Evolutionary conservation across 2,888 invertebrate genomes (phyloP).

Genomic region (Prosapia bicincta): DNA sequence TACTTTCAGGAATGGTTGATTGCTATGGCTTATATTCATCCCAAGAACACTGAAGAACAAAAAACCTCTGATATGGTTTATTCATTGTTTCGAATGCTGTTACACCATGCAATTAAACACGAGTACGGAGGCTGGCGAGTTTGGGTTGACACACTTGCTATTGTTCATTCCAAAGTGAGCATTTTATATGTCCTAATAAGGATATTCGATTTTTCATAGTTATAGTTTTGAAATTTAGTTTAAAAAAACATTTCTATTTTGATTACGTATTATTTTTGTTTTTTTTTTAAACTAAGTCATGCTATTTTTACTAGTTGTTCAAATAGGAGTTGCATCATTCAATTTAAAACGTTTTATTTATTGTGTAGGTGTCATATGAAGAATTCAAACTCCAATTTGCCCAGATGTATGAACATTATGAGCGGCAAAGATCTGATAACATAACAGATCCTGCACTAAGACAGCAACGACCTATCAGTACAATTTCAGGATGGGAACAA

Average conservation of each 20-base stretch:
- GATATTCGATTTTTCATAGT: constrained; percentile 1
- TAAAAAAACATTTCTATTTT: no score
- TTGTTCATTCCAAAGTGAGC: constrained; percentile 94
- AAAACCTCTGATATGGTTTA: constrained; percentile 98
- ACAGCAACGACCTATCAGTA: constrained; percentile 90
- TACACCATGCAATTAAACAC: constrained; percentile 98
- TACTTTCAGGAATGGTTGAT: constrained; percentile 85
- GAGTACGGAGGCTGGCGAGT: constrained; percentile 99
- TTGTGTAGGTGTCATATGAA: constrained; percentile 85
- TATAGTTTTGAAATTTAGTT: not conserved
- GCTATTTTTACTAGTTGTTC: no score
- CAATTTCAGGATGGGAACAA: constrained; percentile 92
- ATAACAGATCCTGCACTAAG: constrained; percentile 92
- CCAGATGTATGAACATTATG: constrained; percentile 96
- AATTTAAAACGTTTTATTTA: no score
- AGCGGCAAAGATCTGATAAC: constrained; percentile 89
- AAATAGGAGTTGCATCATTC: no score
- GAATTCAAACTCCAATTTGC: constrained; percentile 97
- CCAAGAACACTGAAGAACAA: constrained; percentile 90
- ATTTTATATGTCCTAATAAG: no score
- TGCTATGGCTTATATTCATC: constrained; percentile 97
- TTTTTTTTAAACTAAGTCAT: no score
- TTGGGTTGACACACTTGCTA: constrained; percentile 99
- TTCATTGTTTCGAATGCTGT: constrained; percentile 91
- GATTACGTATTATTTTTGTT: no score